phyloP scores from a whole-genome alignment of 2,113 vertebrate genomes.

The Pomatorhinus ruficollis region DNA sequence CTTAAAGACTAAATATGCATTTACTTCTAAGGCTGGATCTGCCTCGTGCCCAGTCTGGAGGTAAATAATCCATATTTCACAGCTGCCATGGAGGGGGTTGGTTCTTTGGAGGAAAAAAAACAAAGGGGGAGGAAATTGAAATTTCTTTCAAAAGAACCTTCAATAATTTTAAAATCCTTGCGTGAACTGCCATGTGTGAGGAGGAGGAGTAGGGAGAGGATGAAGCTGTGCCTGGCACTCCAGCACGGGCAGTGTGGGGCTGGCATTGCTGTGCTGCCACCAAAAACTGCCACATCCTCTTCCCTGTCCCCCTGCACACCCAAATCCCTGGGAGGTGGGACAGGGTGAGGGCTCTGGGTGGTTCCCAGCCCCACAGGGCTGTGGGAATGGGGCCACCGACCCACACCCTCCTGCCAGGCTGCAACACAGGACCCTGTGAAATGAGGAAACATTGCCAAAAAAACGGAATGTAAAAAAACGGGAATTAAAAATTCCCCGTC shows the following conservation, averaged over 20 bases:
- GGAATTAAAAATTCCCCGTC: neutral
- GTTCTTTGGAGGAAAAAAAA: neutral
- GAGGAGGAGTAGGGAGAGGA: neutral
- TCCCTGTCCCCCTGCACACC: accelerated
- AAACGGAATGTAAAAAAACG: accelerated
- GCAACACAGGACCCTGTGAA: accelerated
- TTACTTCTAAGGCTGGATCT: conserved; percentile 31
- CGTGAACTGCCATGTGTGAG: neutral
- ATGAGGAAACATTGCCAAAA: accelerated
- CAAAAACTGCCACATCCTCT: accelerated
- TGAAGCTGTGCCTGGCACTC: neutral
- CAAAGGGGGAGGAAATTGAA: neutral
- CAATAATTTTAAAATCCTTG: neutral
- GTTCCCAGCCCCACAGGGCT: accelerated
- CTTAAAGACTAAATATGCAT: conserved; percentile 62
- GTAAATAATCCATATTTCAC: conserved; percentile 57
- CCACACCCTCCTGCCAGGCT: neutral
- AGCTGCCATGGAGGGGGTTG: conserved; percentile 1
- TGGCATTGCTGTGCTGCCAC: neutral
- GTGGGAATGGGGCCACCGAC: accelerated
- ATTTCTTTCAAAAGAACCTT: neutral
- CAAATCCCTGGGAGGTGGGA: accelerated
- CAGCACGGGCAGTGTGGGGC: accelerated
- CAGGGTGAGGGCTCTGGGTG: neutral
- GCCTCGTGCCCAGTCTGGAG: conserved; percentile 19